phyloP scores from a whole-genome alignment of 2,888 invertebrate genomes.

The Metellina segmentata region DNA sequence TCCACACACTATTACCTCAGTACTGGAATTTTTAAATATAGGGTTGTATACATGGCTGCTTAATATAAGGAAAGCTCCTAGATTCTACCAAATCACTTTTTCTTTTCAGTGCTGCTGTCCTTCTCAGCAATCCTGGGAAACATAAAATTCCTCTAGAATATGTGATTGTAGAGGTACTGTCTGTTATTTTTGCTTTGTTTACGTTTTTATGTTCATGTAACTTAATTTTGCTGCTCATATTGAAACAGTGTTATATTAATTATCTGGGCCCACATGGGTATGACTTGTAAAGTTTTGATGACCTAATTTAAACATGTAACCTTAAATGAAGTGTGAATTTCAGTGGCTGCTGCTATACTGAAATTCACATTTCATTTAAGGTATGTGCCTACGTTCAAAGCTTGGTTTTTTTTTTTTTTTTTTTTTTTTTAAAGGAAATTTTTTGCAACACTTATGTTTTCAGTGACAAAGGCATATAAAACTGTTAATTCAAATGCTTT shows the following conservation, averaged over 20 bases:
- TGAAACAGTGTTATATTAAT: no score
- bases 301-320: neutral
- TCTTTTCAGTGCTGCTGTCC: slow-evolving; percentile 87
- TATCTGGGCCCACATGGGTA: no score
- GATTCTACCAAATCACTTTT: neutral
- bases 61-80: no score
- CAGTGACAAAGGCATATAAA: no score
- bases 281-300: no score
- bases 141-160: slow-evolving; percentile 97
- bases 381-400: no score
- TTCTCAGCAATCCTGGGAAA: slow-evolving; percentile 95
- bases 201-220: neutral
- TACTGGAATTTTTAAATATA: neutral
- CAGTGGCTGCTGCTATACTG: neutral
- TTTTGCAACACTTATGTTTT: no score
- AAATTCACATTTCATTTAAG: neutral
- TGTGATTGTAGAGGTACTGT: slow-evolving; percentile 92
- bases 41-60: neutral
- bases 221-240: neutral
- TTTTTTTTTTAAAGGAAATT: no score
- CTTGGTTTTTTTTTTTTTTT: no score
- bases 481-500: no score
- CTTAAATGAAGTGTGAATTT: neutral
- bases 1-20: no score
- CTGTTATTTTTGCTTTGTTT: neutral